Evolutionary conservation across 2,888 invertebrate species (phyloP).

Genomic region (Caradrina kadenii): DNA sequence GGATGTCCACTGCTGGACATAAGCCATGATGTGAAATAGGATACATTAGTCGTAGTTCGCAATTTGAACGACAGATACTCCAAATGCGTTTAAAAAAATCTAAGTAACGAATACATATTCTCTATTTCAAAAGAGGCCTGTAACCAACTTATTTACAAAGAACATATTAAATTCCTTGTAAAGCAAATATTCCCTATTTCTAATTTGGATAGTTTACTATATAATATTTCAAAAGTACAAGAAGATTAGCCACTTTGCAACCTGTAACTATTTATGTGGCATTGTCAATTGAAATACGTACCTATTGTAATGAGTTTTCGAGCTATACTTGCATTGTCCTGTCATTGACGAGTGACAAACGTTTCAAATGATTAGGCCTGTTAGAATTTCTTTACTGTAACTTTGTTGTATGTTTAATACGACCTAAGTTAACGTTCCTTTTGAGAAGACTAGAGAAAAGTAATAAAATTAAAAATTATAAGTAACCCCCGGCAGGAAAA

Average conservation of each 20-base stretch:
- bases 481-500: no score
- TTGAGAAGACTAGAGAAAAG: conserved; percentile 3
- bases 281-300: conserved; percentile 35
- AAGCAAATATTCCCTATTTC: background rate
- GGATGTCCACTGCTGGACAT: no score
- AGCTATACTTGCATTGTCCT: conserved; percentile 35
- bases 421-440: background rate
- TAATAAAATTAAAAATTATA: no score
- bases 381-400: conserved; percentile 6
- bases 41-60: no score
- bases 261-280: conserved; percentile 55
- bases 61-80: no score
- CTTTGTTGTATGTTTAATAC: background rate
- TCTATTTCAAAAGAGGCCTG: background rate
- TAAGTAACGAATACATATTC: no score
- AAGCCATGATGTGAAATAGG: no score
- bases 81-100: no score
- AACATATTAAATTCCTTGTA: no score
- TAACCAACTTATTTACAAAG: no score
- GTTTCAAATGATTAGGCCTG: background rate
- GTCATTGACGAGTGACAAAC: conserved; percentile 19
- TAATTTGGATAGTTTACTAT: background rate
- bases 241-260: conserved; percentile 24
- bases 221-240: conserved; percentile 11
- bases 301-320: conserved; percentile 26